phyloP scores from a whole-genome alignment of 2,888 invertebrate species.

The Trissolcus brochymenae region DNA sequence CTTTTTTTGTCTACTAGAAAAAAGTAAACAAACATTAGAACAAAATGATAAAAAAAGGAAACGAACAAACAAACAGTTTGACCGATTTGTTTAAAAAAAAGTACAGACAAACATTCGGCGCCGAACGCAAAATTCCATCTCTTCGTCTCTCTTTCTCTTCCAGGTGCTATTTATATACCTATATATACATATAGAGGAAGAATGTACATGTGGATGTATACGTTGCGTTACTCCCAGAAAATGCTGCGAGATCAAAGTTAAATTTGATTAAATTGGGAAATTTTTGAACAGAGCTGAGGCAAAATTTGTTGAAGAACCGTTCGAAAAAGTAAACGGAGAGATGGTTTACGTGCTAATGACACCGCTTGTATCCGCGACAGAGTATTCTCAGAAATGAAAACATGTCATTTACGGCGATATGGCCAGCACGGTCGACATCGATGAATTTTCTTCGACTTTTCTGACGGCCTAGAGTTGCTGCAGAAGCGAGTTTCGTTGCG shows the following conservation, averaged over 20 bases:
- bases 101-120: not conserved
- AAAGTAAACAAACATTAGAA: too few species aligned
- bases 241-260: slow-evolving; percentile 28
- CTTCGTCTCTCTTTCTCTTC: slow-evolving; percentile 7
- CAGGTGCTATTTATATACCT: slow-evolving; percentile 33
- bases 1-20: too few species aligned
- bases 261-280: slow-evolving; percentile 15
- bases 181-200: slow-evolving; percentile 20
- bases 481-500: not conserved
- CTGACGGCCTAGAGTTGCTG: slow-evolving; percentile 21
- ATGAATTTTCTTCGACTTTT: slow-evolving; percentile 27
- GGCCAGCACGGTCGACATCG: slow-evolving; percentile 41
- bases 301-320: too few species aligned
- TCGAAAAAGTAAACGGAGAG: slow-evolving; percentile 5
- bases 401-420: slow-evolving; percentile 43
- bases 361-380: slow-evolving; percentile 25
- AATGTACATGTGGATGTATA: slow-evolving; percentile 24
- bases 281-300: too few species aligned
- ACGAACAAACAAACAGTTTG: not conserved
- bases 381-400: slow-evolving; percentile 49
- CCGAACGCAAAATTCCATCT: slow-evolving; percentile 3
- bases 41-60: too few species aligned
- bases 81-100: not conserved
- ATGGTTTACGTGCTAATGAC: slow-evolving; percentile 41
- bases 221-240: slow-evolving; percentile 35